Conservation (phyloP, 2,888 invertebrate species). For the Brachycybe producta region DNA sequence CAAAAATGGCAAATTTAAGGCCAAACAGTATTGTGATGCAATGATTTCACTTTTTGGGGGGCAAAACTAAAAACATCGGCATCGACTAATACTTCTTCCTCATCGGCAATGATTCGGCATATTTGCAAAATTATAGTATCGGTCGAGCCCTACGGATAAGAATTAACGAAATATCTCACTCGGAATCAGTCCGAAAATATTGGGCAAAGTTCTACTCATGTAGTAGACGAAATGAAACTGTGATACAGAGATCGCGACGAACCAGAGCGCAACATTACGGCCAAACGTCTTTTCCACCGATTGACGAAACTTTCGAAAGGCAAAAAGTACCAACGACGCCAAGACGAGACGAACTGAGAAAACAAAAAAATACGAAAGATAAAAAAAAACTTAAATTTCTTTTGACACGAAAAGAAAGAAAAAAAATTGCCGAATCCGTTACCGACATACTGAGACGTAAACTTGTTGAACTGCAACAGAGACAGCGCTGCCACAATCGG, state of each 20-base stretch:
- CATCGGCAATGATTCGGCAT: too few relatives aligned
- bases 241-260: constrained; percentile 64
- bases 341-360: constrained; percentile 68
- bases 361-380: constrained; percentile 18
- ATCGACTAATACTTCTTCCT: background rate
- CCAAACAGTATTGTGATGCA: too few relatives aligned
- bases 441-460: constrained; percentile 81
- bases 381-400: constrained; percentile 4
- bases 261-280: constrained; percentile 62
- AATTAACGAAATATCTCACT: constrained; percentile 46
- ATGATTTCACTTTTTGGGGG: too few relatives aligned
- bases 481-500: constrained; percentile 59
- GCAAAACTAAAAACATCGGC: constrained; percentile 27
- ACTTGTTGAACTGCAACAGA: constrained; percentile 59
- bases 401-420: background rate
- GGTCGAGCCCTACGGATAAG: too few relatives aligned
- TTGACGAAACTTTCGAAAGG: constrained; percentile 59
- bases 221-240: constrained; percentile 99
- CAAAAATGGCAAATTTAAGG: too few relatives aligned
- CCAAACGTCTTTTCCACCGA: constrained; percentile 68
- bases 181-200: constrained; percentile 80
- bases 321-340: constrained; percentile 56
- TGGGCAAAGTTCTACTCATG: constrained; percentile 83
- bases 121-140: too few relatives aligned
- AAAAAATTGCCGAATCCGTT: constrained; percentile 31